phyloP scores from a whole-genome alignment of 2,113 vertebrate genomes.

The Psilopogon haemacephalus region DNA sequence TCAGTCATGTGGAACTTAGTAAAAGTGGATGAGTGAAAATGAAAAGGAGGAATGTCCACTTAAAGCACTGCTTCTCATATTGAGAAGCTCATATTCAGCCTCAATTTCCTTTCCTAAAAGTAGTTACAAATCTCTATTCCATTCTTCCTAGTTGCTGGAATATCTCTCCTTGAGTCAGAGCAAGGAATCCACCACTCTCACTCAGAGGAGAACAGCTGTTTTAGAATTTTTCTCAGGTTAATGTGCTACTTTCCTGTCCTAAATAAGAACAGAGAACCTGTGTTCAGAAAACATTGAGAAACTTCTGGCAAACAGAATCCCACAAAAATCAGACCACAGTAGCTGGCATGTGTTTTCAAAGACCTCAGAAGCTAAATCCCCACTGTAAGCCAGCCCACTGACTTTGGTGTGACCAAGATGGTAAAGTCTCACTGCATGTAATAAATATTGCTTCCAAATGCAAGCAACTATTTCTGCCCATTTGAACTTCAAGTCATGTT shows the following conservation, averaged over 20 bases:
- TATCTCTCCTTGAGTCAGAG: not conserved
- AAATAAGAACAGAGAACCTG: not conserved
- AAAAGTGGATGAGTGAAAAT: not conserved
- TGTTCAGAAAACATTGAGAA: not conserved
- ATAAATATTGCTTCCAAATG: not conserved
- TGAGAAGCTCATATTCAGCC: not conserved
- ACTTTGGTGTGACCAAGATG: not conserved
- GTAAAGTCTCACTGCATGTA: not conserved
- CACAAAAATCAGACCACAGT: not conserved
- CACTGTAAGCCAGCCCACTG: not conserved
- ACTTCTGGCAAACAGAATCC: not conserved
- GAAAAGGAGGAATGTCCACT: not conserved
- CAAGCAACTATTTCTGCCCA: not conserved
- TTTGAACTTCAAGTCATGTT: not conserved
- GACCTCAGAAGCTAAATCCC: not conserved
- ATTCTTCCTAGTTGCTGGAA: not conserved
- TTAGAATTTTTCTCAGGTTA: not conserved
- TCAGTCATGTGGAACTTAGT: not conserved
- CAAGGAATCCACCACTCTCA: not conserved
- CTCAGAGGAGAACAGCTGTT: not conserved
- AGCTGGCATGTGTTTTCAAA: not conserved
- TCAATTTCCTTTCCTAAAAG: not conserved
- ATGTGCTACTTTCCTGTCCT: not conserved
- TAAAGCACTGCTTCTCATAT: not conserved
- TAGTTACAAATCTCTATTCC: not conserved